phyloP scores from a whole-genome alignment of 1,140 invertebrate genomes.

The Drosophila parabipectinata region DNA sequence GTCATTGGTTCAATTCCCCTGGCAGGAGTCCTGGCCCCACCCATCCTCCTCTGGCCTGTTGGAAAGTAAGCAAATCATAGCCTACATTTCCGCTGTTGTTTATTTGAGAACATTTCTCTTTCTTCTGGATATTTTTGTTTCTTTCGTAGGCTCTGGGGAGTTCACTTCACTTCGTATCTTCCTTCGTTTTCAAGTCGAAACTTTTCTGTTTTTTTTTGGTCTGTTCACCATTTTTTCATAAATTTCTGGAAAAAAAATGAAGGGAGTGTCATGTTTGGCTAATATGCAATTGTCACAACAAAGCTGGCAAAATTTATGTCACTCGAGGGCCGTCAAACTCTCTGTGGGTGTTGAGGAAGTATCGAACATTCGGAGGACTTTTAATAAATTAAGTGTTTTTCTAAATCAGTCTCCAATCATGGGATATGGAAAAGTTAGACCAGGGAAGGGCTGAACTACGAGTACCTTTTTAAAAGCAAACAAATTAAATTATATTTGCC shows the following conservation, averaged over 20 bases:
- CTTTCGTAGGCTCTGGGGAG: slow-evolving; percentile 20
- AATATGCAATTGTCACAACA: slow-evolving; percentile 44
- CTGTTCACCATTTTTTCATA: slow-evolving; percentile 24
- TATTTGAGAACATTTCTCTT: slow-evolving; percentile 53
- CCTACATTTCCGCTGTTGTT: slow-evolving; percentile 80
- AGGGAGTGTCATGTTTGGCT: slow-evolving; percentile 37
- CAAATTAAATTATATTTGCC: slow-evolving; percentile 51
- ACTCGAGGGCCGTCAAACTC: not conserved
- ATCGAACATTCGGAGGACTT: slow-evolving; percentile 19
- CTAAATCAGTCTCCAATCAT: slow-evolving; percentile 16
- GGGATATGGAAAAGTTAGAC: not conserved
- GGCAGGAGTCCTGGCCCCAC: not conserved
- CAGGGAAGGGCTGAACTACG: not conserved
- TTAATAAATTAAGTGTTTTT: slow-evolving; percentile 37
- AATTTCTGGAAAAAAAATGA: slow-evolving; percentile 17
- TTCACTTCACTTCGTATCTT: slow-evolving; percentile 44
- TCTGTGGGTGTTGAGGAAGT: slow-evolving; percentile 8
- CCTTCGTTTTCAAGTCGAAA: slow-evolving; percentile 19
- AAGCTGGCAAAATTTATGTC: slow-evolving; percentile 42
- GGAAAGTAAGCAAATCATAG: slow-evolving; percentile 78
- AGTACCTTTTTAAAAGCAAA: slow-evolving; percentile 34
- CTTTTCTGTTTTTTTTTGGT: slow-evolving; percentile 27
- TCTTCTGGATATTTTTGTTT: slow-evolving; percentile 21
- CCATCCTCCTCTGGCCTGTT: slow-evolving; percentile 21
- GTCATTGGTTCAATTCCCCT: slow-evolving; percentile 51